Conservation (phyloP, 2,888 invertebrate species). For the Pseudanteris insignis region DNA sequence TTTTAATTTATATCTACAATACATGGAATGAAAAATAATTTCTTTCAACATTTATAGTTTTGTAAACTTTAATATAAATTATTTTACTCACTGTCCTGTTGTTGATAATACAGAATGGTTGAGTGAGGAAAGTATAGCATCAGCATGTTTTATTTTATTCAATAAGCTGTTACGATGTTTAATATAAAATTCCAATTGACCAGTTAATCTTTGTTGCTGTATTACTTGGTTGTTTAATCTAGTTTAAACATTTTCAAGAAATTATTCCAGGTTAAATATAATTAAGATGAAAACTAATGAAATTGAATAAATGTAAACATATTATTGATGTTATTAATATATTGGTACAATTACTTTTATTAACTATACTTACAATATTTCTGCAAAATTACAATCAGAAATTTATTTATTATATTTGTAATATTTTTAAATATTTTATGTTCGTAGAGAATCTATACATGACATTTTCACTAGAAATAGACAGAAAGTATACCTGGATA, state of each 20-base stretch:
- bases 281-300: too few relatives aligned
- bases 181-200: conserved; percentile 67
- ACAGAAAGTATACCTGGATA: conserved; percentile 66
- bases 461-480: too few relatives aligned
- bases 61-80: too few relatives aligned
- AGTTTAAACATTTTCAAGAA: conserved; percentile 10
- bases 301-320: too few relatives aligned
- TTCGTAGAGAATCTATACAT: too few relatives aligned
- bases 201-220: conserved; percentile 68
- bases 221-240: conserved; percentile 69
- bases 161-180: conserved; percentile 68
- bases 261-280: not conserved
- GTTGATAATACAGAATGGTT: conserved; percentile 65
- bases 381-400: too few relatives aligned
- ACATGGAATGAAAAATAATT: not conserved
- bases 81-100: conserved; percentile 55
- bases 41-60: too few relatives aligned
- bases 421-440: too few relatives aligned
- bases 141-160: conserved; percentile 69
- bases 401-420: too few relatives aligned
- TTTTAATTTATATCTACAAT: conserved; percentile 67
- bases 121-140: conserved; percentile 68
- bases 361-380: too few relatives aligned
- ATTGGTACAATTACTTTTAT: too few relatives aligned
- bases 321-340: too few relatives aligned